phyloP scores from a whole-genome alignment of 2,113 vertebrate genomes.

The Oxygymnocypris stewartii region DNA sequence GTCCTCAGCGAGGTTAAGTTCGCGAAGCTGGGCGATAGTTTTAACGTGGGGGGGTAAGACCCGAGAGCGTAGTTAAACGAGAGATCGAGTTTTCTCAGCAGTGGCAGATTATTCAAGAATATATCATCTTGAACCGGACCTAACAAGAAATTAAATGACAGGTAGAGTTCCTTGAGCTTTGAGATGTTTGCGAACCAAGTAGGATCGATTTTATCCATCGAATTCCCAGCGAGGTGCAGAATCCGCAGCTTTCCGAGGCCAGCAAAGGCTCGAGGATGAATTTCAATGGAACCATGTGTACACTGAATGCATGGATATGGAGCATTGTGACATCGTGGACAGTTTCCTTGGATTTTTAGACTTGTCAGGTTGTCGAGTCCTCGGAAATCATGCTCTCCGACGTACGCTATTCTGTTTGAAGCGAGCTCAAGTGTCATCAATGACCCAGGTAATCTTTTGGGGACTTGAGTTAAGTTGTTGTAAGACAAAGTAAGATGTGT shows the following conservation, averaged over 20 bases:
- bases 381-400: constrained; percentile 65
- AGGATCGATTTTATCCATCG: constrained; percentile 53
- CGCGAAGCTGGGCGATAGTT: constrained; percentile 69
- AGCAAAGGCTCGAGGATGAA: constrained; percentile 68
- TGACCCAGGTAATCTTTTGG: constrained; percentile 56
- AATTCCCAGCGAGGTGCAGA: constrained; percentile 72
- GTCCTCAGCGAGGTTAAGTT: constrained; percentile 65
- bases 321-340: constrained; percentile 75
- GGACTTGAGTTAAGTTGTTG: constrained; percentile 70
- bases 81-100: constrained; percentile 71
- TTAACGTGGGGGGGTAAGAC: constrained; percentile 62
- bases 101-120: constrained; percentile 67
- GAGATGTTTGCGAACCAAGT: constrained; percentile 69
- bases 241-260: constrained; percentile 49
- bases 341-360: constrained; percentile 76
- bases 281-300: constrained; percentile 62
- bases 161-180: constrained; percentile 62
- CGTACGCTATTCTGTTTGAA: constrained; percentile 67
- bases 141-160: constrained; percentile 73
- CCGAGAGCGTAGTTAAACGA: constrained; percentile 74
- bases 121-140: constrained; percentile 36
- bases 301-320: constrained; percentile 69
- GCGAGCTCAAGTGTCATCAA: constrained; percentile 53
- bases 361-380: constrained; percentile 54
- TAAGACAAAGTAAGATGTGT: constrained; percentile 56